Conservation (phyloP, 2,888 invertebrate species). For the Lepas anatifera region DNA sequence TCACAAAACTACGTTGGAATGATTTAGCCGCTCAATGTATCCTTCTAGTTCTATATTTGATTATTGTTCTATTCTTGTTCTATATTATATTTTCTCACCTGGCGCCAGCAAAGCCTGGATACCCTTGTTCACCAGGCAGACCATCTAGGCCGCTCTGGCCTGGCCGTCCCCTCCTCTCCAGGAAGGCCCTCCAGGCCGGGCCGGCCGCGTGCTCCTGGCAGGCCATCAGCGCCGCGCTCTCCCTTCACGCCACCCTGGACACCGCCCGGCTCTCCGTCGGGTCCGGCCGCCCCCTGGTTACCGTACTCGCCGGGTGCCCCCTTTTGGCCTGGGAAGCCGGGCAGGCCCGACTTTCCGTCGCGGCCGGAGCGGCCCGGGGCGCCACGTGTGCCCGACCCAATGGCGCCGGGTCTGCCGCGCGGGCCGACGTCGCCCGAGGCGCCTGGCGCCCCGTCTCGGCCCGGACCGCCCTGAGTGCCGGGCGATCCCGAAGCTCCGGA, state of each 20-base stretch:
- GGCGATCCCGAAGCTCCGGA: neutral
- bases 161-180: too few relatives aligned
- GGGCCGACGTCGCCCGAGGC: slow-evolving; percentile 16
- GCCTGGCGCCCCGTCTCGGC: neutral
- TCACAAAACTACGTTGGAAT: too few relatives aligned
- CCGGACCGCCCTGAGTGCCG: neutral
- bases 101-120: too few relatives aligned
- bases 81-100: too few relatives aligned
- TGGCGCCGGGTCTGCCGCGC: slow-evolving; percentile 25
- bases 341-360: slow-evolving; percentile 40
- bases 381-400: slow-evolving; percentile 14
- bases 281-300: neutral
- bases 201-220: slow-evolving; percentile 45
- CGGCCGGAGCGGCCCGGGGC: slow-evolving; percentile 18
- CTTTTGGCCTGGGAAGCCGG: neutral
- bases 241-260: too few relatives aligned
- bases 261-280: neutral
- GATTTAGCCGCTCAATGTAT: too few relatives aligned
- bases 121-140: too few relatives aligned
- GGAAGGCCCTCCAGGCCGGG: slow-evolving; percentile 41
- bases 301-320: neutral
- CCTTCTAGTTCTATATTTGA: too few relatives aligned
- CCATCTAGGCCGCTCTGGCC: slow-evolving; percentile 35
- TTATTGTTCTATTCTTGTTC: too few relatives aligned
- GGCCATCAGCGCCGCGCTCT: slow-evolving; percentile 20